Evolutionary conservation across 2,888 invertebrate species (phyloP), one percentile per base, ranked within the genome.

Genomic region (Acronicta leporina): DNA sequence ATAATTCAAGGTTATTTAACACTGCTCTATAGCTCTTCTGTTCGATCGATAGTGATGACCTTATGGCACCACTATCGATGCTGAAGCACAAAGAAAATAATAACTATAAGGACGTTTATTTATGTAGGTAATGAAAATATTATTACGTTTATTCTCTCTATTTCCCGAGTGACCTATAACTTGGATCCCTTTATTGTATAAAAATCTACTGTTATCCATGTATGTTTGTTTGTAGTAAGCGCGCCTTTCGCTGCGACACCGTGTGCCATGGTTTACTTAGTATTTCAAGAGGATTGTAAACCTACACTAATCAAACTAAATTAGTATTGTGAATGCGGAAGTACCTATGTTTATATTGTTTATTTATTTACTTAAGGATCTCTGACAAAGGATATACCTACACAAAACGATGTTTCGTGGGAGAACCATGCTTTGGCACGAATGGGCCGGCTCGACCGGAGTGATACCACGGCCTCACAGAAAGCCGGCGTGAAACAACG

Each of bases 1-100:
- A 58, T 66, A 71, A 65, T 57, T 48, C 45, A 44, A 65, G n/a
- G 48, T 20, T 38, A 47, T 52, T 45, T 30, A 48, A 42, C 51
- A 33, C 38, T 41, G n/a, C 48, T 45, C 44, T 42, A 67, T 33
- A 67, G 41, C 73, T 44, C 72, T 71, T 33, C 20, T 48, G 10
- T 35, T 10, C 50, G 46, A 43, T n/a, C n/a, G n/a, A n/a, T n/a
- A n/a, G n/a, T n/a, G n/a, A n/a, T n/a, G n/a, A n/a, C n/a, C n/a
- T n/a, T n/a, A 55, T 33, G 55, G 16, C 43, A 50, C 25, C 46
- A 45, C 46, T 70, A 54, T 66, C 40, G 45, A 0, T 40, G 27
- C 48, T 25, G 38, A 44, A 45, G 48, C 30, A 40, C 38, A 49
- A 66, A 49, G 42, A 8, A 43, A 55, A 64, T 38, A 38, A 38